Evolutionary conservation across 2,888 invertebrate species (phyloP).

Genomic region (Chrysolina americana): DNA sequence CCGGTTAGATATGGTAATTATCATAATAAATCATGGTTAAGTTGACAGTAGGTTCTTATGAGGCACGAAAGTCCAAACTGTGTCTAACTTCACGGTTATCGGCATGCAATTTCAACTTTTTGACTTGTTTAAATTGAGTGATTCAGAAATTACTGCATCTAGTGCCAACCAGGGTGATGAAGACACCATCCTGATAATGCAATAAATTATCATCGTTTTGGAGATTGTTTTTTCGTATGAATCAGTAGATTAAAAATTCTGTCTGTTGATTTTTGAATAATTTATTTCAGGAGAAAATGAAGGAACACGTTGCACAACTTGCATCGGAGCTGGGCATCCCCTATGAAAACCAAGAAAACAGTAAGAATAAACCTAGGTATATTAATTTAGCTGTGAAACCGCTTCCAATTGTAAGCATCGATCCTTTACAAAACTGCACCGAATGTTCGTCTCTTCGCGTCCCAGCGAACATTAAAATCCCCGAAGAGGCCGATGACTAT

Average conservation of each 20-base stretch:
- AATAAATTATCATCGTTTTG: no score
- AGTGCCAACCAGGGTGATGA: no score
- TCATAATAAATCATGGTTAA: no score
- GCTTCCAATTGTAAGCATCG: conserved; percentile 6
- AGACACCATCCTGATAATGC: no score
- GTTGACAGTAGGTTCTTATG: neutral
- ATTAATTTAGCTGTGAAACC: conserved; percentile 9
- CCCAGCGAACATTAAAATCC: neutral
- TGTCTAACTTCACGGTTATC: neutral
- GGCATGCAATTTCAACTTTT: neutral
- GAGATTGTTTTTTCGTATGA: neutral
- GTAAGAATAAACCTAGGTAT: neutral
- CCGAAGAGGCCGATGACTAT: neutral
- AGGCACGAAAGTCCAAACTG: neutral
- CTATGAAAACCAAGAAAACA: neutral
- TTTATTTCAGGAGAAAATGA: conserved; percentile 55
- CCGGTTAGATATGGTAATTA: conserved; percentile 69
- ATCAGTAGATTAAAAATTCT: neutral
- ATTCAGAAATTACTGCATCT: no score
- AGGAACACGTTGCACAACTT: conserved; percentile 47
- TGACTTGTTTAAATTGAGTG: no score
- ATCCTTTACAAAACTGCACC: conserved; percentile 26
- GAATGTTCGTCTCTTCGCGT: conserved; percentile 11
- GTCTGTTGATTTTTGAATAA: neutral
- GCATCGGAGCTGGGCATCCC: conserved; percentile 51